These are phyloP conservation scores for Amphipyra tragopoginis DNA, from an alignment of 2,888 invertebrate genomes.

Conservation along the genomic window DNA sequence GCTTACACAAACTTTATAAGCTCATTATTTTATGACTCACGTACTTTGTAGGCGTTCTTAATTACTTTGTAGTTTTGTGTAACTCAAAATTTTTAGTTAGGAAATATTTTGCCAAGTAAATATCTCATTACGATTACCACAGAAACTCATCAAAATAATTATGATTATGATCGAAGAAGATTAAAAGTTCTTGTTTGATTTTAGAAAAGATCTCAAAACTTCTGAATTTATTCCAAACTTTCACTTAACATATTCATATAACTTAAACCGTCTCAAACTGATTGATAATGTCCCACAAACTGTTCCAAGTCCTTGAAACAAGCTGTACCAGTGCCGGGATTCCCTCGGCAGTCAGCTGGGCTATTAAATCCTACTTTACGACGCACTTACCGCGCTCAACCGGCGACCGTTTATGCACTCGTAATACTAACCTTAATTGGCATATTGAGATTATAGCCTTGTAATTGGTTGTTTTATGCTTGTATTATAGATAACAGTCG, in stretches of 20 bases:
- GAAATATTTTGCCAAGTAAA: constrained; percentile 1
- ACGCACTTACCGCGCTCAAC: constrained; percentile 73
- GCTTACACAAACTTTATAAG: constrained; percentile 55
- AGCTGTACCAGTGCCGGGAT: constrained; percentile 66
- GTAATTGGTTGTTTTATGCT: constrained; percentile 78
- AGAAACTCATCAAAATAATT: too few relatives aligned
- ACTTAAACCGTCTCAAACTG: constrained; percentile 24
- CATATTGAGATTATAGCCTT: constrained; percentile 83
- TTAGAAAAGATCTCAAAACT: background rate
- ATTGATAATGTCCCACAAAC: constrained; percentile 53
- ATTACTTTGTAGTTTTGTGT: constrained; percentile 30
- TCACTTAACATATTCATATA: background rate
- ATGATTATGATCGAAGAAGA: too few relatives aligned
- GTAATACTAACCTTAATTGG: constrained; percentile 86
- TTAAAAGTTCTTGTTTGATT: too few relatives aligned
- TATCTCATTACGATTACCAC: too few relatives aligned
- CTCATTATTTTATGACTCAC: constrained; percentile 46
- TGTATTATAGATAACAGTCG: constrained; percentile 68
- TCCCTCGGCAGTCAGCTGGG: constrained; percentile 76
- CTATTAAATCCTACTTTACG: constrained; percentile 86
- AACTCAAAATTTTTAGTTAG: constrained; percentile 7
- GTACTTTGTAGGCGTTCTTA: constrained; percentile 25
- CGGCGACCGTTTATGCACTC: constrained; percentile 78
- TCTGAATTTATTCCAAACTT: too few relatives aligned
- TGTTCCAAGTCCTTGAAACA: constrained; percentile 55